A percentile compares a stretch with the other conserved stretches of the same genome.
phyloP scores from a whole-genome alignment of 2,888 invertebrate genomes.

The Hydrotaea cyrtoneurina region DNA sequence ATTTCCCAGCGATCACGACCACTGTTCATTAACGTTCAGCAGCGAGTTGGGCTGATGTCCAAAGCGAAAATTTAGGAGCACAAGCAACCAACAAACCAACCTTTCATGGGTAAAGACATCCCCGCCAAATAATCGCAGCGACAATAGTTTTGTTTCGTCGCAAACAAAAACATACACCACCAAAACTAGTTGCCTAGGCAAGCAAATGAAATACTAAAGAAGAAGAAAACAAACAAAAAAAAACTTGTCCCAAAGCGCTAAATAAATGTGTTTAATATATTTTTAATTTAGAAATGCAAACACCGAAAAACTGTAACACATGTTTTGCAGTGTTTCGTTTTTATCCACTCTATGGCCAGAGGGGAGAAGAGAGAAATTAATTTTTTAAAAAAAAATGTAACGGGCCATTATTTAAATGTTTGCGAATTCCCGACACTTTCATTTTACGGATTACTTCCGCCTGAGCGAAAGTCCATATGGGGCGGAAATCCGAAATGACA shows the following conservation, averaged over 20 bases:
- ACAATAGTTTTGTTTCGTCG: slow-evolving; percentile 52
- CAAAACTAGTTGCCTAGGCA: slow-evolving; percentile 7
- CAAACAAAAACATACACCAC: slow-evolving; percentile 9
- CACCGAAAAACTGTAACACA: slow-evolving; percentile 46
- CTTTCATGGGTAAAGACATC: background rate
- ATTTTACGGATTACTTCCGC: slow-evolving; percentile 32
- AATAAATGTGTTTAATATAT: slow-evolving; percentile 32
- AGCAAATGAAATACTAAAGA: slow-evolving; percentile 1
- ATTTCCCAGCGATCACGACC: background rate
- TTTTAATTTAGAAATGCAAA: slow-evolving; percentile 41
- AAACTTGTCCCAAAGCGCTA: slow-evolving; percentile 48
- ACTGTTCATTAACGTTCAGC: slow-evolving; percentile 42
- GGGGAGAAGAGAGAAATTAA: slow-evolving; percentile 10
- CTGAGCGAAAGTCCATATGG: background rate
- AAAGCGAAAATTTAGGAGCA: slow-evolving; percentile 37
- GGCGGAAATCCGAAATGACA: slow-evolving; percentile 25
- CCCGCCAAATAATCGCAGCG: slow-evolving; percentile 26
- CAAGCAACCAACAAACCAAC: slow-evolving; percentile 12
- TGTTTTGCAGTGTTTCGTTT: slow-evolving; percentile 18
- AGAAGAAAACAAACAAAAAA: background rate
- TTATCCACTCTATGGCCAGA: background rate
- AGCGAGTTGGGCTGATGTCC: slow-evolving; percentile 21
- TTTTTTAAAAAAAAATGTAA: slow-evolving; percentile 40
- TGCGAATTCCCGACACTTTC: background rate
- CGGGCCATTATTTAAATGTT: slow-evolving; percentile 28